Evolutionary conservation across 2,888 invertebrate genomes (phyloP).

Genomic region (Cremastinae sp.): DNA sequence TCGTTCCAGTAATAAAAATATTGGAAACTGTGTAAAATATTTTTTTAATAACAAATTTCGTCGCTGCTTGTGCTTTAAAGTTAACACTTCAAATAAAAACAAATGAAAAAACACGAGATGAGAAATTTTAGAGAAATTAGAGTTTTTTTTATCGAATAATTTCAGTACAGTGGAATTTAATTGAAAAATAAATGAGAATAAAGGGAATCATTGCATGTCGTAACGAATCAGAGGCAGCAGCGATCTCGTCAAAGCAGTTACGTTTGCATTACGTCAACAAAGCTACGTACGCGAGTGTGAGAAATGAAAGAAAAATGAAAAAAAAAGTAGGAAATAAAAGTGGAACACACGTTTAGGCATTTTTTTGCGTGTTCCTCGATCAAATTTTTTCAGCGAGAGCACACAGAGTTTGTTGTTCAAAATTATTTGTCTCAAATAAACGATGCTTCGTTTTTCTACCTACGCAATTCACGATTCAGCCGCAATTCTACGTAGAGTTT

Average conservation of each 20-base stretch:
- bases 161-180: slow-evolving; percentile 1
- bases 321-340: slow-evolving; percentile 25
- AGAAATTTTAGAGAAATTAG: background rate
- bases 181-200: background rate
- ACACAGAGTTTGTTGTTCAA: slow-evolving; percentile 32
- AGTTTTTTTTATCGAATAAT: background rate
- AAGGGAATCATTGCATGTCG: slow-evolving; percentile 32
- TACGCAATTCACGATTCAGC: slow-evolving; percentile 49
- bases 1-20: too few relatives aligned
- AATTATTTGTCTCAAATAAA: slow-evolving; percentile 2
- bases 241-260: slow-evolving; percentile 59
- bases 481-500: slow-evolving; percentile 42
- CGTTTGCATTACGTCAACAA: slow-evolving; percentile 58
- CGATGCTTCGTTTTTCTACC: slow-evolving; percentile 45
- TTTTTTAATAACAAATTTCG: slow-evolving; percentile 8
- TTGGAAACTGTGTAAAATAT: slow-evolving; percentile 30
- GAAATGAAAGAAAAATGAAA: slow-evolving; percentile 29
- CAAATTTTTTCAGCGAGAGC: slow-evolving; percentile 34
- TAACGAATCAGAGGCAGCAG: slow-evolving; percentile 49
- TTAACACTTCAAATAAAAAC: too few relatives aligned
- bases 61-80: slow-evolving; percentile 1
- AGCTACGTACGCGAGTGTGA: slow-evolving; percentile 55
- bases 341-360: slow-evolving; percentile 26
- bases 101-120: background rate
- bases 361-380: slow-evolving; percentile 1